Percentiles rank a stretch among this genome's conserved stretches.
Conservation (phyloP, 2,113 vertebrate species). For the Heterochromis multidens region DNA sequence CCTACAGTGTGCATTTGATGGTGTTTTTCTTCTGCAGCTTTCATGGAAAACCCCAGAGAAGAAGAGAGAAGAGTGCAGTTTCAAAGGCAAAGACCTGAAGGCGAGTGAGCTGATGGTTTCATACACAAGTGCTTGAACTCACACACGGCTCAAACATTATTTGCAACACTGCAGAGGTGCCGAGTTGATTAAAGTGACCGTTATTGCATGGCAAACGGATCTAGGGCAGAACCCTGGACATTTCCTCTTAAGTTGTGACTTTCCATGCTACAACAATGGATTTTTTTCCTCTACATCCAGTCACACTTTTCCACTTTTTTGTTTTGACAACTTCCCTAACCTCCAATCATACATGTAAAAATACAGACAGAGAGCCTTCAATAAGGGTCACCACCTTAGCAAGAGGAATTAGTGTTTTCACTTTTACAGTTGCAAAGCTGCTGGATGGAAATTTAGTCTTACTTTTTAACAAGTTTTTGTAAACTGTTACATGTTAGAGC, state of each 20-base stretch:
- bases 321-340: not conserved
- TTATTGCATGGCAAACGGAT: not conserved
- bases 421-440: not conserved
- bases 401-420: not conserved
- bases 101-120: constrained; percentile 70
- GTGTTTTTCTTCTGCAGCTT: constrained; percentile 73
- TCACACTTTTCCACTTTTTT: not conserved
- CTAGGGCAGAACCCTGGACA: constrained; percentile 8
- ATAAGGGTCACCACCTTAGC: not conserved
- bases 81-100: constrained; percentile 94
- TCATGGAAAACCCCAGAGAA: constrained; percentile 84
- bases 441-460: not conserved
- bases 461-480: not conserved
- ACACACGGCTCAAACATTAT: not conserved
- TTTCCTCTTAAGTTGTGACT: constrained; percentile 31
- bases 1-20: not conserved
- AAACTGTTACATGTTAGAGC: not conserved
- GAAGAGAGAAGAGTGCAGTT: constrained; percentile 89
- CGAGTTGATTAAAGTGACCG: not conserved
- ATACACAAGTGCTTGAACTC: constrained; percentile 5
- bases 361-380: not conserved
- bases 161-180: not conserved
- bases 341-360: not conserved
- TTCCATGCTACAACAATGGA: constrained; percentile 32
- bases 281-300: constrained; percentile 22